Conservation (phyloP, 2,888 invertebrate species). For the Parnassius mnemosyne region DNA sequence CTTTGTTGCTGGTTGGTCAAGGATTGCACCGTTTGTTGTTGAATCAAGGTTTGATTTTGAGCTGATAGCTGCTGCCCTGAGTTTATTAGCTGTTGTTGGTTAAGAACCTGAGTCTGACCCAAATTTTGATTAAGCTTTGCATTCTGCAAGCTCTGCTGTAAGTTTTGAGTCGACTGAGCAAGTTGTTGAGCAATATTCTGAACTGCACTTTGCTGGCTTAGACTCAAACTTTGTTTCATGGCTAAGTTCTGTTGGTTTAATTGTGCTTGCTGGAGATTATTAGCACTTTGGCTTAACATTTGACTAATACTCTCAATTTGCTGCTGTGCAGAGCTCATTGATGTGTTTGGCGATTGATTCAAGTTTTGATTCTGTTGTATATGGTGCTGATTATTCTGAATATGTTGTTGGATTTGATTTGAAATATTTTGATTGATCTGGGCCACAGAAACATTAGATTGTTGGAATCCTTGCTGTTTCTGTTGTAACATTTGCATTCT, state of each 20-base stretch:
- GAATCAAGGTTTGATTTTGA: conserved; percentile 64
- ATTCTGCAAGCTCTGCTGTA: conserved; percentile 69
- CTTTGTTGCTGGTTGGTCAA: conserved; percentile 69
- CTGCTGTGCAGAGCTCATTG: conserved; percentile 82
- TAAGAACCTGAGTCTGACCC: conserved; percentile 66
- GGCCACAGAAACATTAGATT: conserved; percentile 64
- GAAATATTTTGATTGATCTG: conserved; percentile 69
- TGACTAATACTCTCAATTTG: conserved; percentile 83
- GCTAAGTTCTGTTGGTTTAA: conserved; percentile 68
- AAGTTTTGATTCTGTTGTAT: conserved; percentile 63
- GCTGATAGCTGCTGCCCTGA: conserved; percentile 73
- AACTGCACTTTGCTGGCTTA: conserved; percentile 71
- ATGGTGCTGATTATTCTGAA: conserved; percentile 64
- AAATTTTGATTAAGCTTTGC: conserved; percentile 70
- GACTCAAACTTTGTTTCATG: conserved; percentile 67
- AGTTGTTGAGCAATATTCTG: conserved; percentile 74
- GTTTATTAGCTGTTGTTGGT: conserved; percentile 71
- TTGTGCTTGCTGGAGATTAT: conserved; percentile 70
- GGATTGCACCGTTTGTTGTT: conserved; percentile 71
- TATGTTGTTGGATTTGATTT: conserved; percentile 67
- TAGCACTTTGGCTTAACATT: conserved; percentile 75
- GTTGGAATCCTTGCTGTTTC: conserved; percentile 57
- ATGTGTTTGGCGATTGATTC: conserved; percentile 56
- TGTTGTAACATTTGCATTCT: conserved; percentile 74
- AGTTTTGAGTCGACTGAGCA: conserved; percentile 66